These are phyloP conservation scores for Cottus gobio DNA, from an alignment of 2,113 vertebrate genomes.

Conservation along the genomic window DNA sequence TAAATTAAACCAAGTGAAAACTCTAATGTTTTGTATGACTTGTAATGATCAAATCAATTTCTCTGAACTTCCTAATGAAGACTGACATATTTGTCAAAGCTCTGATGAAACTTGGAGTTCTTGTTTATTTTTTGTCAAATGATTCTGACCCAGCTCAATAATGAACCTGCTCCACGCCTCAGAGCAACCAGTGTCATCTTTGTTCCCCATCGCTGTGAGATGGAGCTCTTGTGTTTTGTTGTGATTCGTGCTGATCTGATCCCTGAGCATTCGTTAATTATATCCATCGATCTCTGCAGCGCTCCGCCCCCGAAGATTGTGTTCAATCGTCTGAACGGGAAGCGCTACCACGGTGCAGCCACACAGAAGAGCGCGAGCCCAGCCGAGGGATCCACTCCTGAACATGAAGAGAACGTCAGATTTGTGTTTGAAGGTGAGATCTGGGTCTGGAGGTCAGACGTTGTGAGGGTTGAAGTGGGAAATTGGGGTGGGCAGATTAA, in stretches of 20 bases:
- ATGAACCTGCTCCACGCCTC: not conserved
- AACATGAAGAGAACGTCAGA: conserved; percentile 95
- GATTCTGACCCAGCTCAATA: not conserved
- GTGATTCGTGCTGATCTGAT: not conserved
- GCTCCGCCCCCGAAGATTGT: conserved; percentile 89
- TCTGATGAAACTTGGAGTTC: not conserved
- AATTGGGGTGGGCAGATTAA: not conserved
- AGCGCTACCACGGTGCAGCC: conserved; percentile 81
- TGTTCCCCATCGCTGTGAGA: not conserved
- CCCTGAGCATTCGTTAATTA: too few relatives aligned
- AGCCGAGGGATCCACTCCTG: conserved; percentile 89
- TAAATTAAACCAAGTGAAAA: not conserved
- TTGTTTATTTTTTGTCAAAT: not conserved
- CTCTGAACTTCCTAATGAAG: not conserved
- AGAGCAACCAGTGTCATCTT: not conserved
- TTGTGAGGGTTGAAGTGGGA: too few relatives aligned
- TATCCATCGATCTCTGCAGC: conserved; percentile 23
- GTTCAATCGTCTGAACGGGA: conserved; percentile 93
- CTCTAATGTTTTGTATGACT: too few relatives aligned
- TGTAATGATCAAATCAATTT: not conserved
- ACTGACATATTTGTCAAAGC: not conserved
- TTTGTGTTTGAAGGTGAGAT: conserved; percentile 93
- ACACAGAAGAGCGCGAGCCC: conserved; percentile 75
- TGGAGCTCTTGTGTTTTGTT: not conserved
- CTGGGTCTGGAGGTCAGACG: not conserved